Evolutionary conservation across 2,888 invertebrate species (phyloP).

Genomic region (Platycnemis pennipes): DNA sequence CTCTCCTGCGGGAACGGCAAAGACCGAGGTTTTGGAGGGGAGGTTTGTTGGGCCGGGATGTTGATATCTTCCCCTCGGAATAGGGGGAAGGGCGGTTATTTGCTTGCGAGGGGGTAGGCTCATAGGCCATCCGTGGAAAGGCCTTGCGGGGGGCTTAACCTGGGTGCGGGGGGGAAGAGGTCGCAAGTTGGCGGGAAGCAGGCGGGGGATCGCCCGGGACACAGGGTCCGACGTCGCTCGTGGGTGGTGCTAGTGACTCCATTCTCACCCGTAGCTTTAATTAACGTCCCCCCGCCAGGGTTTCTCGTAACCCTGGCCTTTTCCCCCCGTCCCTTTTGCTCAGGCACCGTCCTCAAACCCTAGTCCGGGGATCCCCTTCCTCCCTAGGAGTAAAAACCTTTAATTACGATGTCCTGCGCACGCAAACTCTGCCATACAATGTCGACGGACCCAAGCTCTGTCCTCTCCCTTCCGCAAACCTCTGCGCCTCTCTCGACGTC

Average conservation of each 20-base stretch:
- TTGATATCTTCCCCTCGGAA: background rate
- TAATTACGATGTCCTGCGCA: conserved; percentile 67
- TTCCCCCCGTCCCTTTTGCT: background rate
- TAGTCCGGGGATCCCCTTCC: background rate
- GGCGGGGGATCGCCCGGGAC: background rate
- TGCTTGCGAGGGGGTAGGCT: background rate
- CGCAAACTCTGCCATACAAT: conserved; percentile 51
- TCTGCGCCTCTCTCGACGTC: background rate
- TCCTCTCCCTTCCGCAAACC: background rate
- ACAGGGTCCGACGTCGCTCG: background rate
- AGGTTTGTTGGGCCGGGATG: background rate
- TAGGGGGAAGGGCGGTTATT: background rate
- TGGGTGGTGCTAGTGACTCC: conserved; percentile 23
- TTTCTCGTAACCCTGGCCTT: background rate
- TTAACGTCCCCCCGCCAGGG: conserved; percentile 40
- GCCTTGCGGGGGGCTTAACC: too few relatives aligned
- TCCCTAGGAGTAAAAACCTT: conserved; percentile 48
- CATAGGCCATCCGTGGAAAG: background rate
- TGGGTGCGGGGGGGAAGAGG: background rate
- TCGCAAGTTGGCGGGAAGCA: background rate
- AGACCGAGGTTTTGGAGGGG: background rate
- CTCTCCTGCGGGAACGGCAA: background rate
- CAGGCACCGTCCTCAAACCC: background rate
- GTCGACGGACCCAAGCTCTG: conserved; percentile 17
- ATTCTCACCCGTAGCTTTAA: conserved; percentile 52